Evolutionary conservation across 2,888 invertebrate genomes (phyloP).

Genomic region (Drosophila buzzatii): DNA sequence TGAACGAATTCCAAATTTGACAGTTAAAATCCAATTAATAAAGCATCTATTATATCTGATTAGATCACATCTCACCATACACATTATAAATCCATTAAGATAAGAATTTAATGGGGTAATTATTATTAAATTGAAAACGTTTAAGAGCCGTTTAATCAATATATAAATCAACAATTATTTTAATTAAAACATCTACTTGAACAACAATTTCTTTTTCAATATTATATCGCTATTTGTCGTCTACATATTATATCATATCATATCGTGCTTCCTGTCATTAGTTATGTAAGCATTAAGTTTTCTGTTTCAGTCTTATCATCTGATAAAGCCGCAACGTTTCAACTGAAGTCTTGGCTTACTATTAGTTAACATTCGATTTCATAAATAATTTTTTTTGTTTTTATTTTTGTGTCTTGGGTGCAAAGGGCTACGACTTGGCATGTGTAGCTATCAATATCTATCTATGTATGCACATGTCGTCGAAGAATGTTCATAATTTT

Average conservation of each 20-base stretch:
- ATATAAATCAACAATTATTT: no score
- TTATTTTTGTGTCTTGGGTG: constrained; percentile 31
- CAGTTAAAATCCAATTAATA: neutral
- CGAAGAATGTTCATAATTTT: constrained; percentile 16
- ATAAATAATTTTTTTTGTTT: constrained; percentile 9
- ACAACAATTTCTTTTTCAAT: neutral
- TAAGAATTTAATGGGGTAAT: neutral
- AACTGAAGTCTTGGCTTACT: constrained; percentile 39
- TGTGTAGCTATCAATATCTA: constrained; percentile 33
- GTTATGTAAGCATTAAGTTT: constrained; percentile 28
- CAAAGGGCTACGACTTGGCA: constrained; percentile 39
- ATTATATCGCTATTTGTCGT: neutral
- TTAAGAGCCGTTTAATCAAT: neutral
- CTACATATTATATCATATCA: constrained; percentile 12
- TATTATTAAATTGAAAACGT: neutral
- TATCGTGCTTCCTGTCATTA: constrained; percentile 31
- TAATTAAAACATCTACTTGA: neutral
- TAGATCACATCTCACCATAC: neutral
- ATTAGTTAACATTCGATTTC: constrained; percentile 36
- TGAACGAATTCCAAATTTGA: no score
- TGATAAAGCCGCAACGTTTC: constrained; percentile 17
- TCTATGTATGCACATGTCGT: constrained; percentile 14
- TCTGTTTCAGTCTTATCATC: constrained; percentile 36
- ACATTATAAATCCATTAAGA: neutral
- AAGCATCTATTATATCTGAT: neutral